A percentile compares a stretch with the other conserved stretches of the same genome.
Evolutionary conservation across 2,888 invertebrate species (phyloP).

Genomic region (Drosophila pseudotakahashii): DNA sequence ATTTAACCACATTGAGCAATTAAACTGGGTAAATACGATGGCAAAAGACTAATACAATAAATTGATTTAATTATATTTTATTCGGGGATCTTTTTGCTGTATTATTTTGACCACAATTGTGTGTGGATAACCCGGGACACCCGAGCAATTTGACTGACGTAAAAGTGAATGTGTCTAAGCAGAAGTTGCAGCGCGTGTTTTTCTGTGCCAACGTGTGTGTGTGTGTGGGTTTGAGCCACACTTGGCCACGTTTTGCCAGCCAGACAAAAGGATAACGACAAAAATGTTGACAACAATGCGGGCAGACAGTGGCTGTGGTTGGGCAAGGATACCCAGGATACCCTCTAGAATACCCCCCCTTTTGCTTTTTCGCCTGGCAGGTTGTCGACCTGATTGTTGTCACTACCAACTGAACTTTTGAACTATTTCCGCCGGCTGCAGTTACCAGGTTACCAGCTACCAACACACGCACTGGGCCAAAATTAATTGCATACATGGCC

Average conservation of each 20-base stretch:
- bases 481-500: conserved; percentile 45
- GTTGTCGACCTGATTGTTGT: conserved; percentile 60
- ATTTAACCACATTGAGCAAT: neutral
- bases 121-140: conserved; percentile 8
- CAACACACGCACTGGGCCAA: conserved; percentile 28
- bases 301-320: conserved; percentile 46
- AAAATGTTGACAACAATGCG: conserved; percentile 75
- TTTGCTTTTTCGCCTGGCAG: conserved; percentile 9
- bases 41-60: neutral
- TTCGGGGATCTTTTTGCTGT: neutral
- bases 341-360: neutral
- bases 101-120: conserved; percentile 2
- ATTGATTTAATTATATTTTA: neutral
- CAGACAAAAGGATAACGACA: conserved; percentile 59
- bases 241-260: conserved; percentile 52
- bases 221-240: conserved; percentile 34
- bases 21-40: neutral
- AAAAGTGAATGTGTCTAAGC: conserved; percentile 43
- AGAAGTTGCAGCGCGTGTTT: conserved; percentile 36
- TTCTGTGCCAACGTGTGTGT: conserved; percentile 24
- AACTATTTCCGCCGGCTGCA: conserved; percentile 67
- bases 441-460: conserved; percentile 30
- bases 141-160: conserved; percentile 32
- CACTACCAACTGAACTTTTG: conserved; percentile 64
- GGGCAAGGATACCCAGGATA: conserved; percentile 6